Base-by-base conservation (phyloP, 1,140 invertebrate species). In the Platorchestia sp. region DNA sequence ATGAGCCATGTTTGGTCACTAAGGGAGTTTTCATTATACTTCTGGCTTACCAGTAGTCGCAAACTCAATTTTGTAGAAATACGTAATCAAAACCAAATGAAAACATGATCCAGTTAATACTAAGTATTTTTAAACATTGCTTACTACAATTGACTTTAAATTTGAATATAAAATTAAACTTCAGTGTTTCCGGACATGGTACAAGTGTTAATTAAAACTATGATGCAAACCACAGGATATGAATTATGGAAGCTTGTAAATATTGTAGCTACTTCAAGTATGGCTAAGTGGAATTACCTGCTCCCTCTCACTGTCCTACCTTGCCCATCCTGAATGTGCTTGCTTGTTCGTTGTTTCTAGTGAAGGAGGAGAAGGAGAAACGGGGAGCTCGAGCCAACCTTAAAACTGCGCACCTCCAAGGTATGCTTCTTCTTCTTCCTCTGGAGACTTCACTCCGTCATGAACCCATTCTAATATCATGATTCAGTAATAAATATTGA, bases 391-490 rank as follows among this genome's bases (percentile, higher is more conserved):
- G 91, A 93, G 91, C 43, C 91, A 93, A 93, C 91, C 91, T 93
- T 93, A 93, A 93, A 93, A 93, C 91, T 45, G 91, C 91, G 45
- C 91, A 93, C 91, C 91, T 93, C 91, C 91, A 93, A 93, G 91
- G 91, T 93, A 93, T 93, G 91, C 91, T 47, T 93, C 36, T 41
- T 93, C 36, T 41, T 90, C 41, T 90, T 90, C 19, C 44, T 90
- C 19, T 42, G 42, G 3, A 27, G 42, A 27, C 27, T 87, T 27
- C 87, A 90, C 10, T 22, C 14, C 59, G 36, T 75, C 59, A 75
- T 36, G 27, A 75, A 75, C 59, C 3, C n/a, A n/a, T n/a, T n/a
- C n/a, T n/a, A n/a, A n/a, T n/a, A n/a, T n/a, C n/a, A n/a, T n/a
- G n/a, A n/a, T n/a, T n/a, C n/a, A n/a, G n/a, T n/a, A n/a, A n/a